Conservation (phyloP, 1,140 invertebrate genomes). For the Calliopsis andreniformis region DNA sequence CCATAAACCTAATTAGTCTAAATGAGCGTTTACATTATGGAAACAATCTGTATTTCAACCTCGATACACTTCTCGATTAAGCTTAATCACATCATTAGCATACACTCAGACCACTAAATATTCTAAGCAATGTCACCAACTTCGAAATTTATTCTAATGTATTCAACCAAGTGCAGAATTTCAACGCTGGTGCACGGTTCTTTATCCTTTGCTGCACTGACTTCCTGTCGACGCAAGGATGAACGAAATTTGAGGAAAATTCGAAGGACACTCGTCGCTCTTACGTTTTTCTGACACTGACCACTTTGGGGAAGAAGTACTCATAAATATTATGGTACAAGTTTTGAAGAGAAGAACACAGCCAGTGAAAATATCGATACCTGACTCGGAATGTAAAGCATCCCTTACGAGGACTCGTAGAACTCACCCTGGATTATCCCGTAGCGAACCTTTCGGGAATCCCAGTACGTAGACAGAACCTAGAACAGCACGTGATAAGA, state of each 20-base stretch:
- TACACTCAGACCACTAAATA: slow-evolving; percentile 23
- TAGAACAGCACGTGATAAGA: not conserved
- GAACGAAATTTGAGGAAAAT: slow-evolving; percentile 4
- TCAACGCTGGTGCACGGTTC: not conserved
- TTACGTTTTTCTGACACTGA: not conserved
- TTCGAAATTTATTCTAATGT: slow-evolving; percentile 58
- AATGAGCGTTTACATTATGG: slow-evolving; percentile 10
- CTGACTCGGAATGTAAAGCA: slow-evolving; percentile 1
- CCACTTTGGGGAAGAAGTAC: no score
- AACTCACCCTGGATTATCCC: slow-evolving; percentile 3
- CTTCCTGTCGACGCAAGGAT: not conserved
- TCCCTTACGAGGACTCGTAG: not conserved
- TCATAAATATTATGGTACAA: not conserved
- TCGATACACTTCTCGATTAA: not conserved
- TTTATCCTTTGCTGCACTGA: not conserved
- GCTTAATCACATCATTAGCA: slow-evolving; percentile 2
- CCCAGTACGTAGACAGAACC: not conserved
- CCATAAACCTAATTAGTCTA: slow-evolving; percentile 6
- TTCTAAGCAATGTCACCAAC: slow-evolving; percentile 18
- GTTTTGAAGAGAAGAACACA: no score
- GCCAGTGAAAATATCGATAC: not conserved
- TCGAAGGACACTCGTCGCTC: not conserved
- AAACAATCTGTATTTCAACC: not conserved
- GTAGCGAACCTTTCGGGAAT: not conserved
- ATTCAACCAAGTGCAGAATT: slow-evolving; percentile 22